A percentile compares a stretch with the other conserved stretches of the same genome.
These are phyloP conservation scores for Hirtodrosophila confusa DNA, from an alignment of 2,888 invertebrate species.

Conservation along the genomic window DNA sequence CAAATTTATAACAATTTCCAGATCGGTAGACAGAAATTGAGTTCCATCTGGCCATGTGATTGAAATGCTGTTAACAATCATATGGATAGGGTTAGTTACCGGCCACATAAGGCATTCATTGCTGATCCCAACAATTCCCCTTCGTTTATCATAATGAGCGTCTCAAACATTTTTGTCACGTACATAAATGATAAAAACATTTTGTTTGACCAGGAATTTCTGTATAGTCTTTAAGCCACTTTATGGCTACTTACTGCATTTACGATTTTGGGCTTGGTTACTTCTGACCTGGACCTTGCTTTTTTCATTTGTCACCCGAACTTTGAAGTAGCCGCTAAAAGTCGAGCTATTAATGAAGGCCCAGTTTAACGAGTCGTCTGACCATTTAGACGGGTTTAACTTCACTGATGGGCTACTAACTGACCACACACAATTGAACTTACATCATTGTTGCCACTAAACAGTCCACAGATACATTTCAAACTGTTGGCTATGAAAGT, in stretches of 20 bases:
- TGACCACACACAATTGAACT: slow-evolving; percentile 51
- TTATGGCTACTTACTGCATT: slow-evolving; percentile 66
- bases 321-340: slow-evolving; percentile 62
- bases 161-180: slow-evolving; percentile 65
- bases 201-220: slow-evolving; percentile 29
- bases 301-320: slow-evolving; percentile 42
- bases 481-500: slow-evolving; percentile 20
- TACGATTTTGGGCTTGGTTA: slow-evolving; percentile 51
- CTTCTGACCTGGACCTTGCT: slow-evolving; percentile 34
- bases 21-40: slow-evolving; percentile 44
- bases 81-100: slow-evolving; percentile 26
- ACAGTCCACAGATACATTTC: slow-evolving; percentile 3
- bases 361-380: slow-evolving; percentile 51
- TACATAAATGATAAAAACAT: slow-evolving; percentile 41
- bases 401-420: slow-evolving; percentile 23
- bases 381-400: slow-evolving; percentile 18
- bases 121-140: slow-evolving; percentile 1
- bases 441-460: slow-evolving; percentile 9
- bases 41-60: slow-evolving; percentile 53
- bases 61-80: slow-evolving; percentile 35
- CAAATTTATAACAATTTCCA: slow-evolving; percentile 72
- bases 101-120: slow-evolving; percentile 1
- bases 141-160: slow-evolving; percentile 31
- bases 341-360: slow-evolving; percentile 43
- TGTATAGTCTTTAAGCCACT: slow-evolving; percentile 47